Conservation (phyloP, 2,888 invertebrate genomes). For the Eupithecia vulgata region DNA sequence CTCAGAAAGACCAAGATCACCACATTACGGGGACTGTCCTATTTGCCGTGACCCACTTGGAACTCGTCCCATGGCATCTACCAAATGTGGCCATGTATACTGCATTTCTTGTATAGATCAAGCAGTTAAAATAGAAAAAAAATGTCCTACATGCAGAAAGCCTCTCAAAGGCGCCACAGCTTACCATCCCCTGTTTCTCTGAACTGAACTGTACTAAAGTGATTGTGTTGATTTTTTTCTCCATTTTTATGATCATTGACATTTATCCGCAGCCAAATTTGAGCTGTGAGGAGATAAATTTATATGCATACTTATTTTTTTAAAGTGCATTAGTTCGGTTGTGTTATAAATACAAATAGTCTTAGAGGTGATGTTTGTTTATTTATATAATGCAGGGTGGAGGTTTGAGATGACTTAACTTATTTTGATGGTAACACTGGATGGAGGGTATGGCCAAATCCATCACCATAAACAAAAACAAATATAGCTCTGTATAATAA, state of each 20-base stretch:
- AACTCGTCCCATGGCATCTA: conserved; percentile 62
- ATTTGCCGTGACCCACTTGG: conserved; percentile 68
- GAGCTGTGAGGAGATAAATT: neutral
- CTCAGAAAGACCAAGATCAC: conserved; percentile 16
- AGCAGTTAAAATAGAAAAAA: conserved; percentile 52
- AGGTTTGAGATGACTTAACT: neutral
- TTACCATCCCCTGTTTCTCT: conserved; percentile 60
- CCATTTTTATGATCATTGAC: neutral
- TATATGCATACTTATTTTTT: neutral
- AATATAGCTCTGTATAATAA: neutral
- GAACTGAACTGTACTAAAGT: conserved; percentile 1
- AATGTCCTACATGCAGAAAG: conserved; percentile 66
- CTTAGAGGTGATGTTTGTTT: neutral
- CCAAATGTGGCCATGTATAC: conserved; percentile 72
- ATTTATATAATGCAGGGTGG: neutral
- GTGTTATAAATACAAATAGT: neutral
- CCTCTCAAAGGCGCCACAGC: conserved; percentile 52
- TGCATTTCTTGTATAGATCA: conserved; percentile 60
- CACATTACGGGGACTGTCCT: conserved; percentile 60
- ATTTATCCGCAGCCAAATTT: neutral
- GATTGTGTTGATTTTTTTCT: neutral
- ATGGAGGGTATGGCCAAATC: neutral
- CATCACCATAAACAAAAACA: neutral
- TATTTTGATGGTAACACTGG: neutral
- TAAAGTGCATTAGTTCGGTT: neutral